Evolutionary conservation across 2,113 vertebrate genomes (phyloP), one percentile per base, ranked within the genome.

Genomic region (Stomatorhinus ivindoensis): DNA sequence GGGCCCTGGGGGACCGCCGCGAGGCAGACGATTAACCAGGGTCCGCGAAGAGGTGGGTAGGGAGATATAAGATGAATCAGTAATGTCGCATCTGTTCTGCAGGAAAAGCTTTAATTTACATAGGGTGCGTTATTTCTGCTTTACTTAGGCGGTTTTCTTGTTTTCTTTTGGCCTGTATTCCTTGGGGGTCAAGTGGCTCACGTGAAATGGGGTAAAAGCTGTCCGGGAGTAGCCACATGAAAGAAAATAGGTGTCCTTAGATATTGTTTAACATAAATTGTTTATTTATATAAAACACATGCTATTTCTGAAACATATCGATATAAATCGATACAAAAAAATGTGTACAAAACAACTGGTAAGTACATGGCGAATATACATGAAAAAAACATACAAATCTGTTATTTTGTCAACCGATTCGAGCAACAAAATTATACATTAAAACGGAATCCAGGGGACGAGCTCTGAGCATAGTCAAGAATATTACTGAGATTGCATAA

Each of bases 361-460:
- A 80, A 17, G 69, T 88, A 69, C 9, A 55, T 47, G 42, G 4
- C 61, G 69, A 69, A 88, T 88, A 88, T 48, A 19, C 15, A 61
- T n/a, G n/a, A 65, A 69, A 65, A 61, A 87, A 61, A 46, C 21
- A 58, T 21, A n/a, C 35, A 53, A 9, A 42, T 42, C 51, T 21
- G 21, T 87, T 87, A 24, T 39, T 86, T 86, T 31, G 69, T 86
- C 84, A 86, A 86, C 55, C 47, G 39, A 44, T 61, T 65, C 11
- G 5, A 65, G 2, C 48, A 88, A 46, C 27, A 69, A 31, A 69
- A 69, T 69, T 3, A 31, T 27, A 13, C 10, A 39, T 48, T 42
- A 58, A 87, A 55, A 87, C 39, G 31, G 53, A 87, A 24, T 61
- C 61, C 39, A 93, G 90, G 91, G 65, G 17, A 88, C 42, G 88